Percentiles rank a stretch among this genome's conserved stretches.
These are phyloP conservation scores for Rhabdomys pumilio DNA, from an alignment of 2,797 vertebrate species.

Conservation along the genomic window DNA sequence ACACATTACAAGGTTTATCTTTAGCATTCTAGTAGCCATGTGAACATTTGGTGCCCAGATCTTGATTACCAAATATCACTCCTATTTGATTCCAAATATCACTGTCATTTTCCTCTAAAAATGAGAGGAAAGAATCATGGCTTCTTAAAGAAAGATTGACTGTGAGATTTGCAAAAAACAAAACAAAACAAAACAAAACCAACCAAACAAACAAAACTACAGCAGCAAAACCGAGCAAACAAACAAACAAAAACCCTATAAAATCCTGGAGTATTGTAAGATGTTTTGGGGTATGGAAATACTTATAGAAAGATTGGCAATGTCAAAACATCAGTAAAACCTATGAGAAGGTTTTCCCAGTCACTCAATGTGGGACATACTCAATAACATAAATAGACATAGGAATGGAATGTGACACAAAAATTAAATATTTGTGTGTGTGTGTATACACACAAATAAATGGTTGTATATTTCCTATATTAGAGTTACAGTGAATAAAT, in stretches of 20 bases:
- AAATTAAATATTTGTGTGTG: constrained; percentile 6
- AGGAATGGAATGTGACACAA: background rate
- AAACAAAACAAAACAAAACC: background rate
- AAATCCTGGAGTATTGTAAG: background rate
- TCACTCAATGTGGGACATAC: background rate
- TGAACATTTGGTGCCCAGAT: background rate
- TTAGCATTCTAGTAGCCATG: background rate
- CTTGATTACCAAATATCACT: background rate
- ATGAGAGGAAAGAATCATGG: background rate
- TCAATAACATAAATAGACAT: background rate
- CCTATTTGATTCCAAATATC: background rate
- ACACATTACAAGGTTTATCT: background rate
- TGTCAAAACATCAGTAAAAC: background rate
- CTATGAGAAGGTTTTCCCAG: background rate
- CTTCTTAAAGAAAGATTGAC: background rate
- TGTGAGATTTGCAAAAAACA: background rate
- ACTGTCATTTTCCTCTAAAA: background rate
- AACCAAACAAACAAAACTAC: background rate
- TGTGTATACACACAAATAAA: background rate
- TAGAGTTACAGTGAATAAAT: background rate
- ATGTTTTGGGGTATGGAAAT: background rate
- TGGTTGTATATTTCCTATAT: background rate
- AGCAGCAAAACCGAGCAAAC: background rate
- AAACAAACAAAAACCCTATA: background rate
- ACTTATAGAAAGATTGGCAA: background rate